Conservation (phyloP, 2,888 invertebrate species). For the Tachina lurida region DNA sequence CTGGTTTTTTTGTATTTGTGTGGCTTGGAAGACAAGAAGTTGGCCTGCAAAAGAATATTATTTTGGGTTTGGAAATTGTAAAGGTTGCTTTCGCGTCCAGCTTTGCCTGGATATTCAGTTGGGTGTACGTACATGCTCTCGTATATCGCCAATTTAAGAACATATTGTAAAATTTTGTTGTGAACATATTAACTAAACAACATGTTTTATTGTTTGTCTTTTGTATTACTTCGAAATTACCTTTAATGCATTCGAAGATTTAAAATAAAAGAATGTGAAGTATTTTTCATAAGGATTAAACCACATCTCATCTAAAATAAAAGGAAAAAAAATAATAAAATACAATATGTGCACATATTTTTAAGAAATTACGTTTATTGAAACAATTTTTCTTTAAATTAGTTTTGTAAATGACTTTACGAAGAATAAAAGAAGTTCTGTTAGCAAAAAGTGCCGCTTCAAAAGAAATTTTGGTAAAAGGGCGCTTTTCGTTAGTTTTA, state of each 20-base stretch:
- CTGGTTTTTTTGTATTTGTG: slow-evolving; percentile 45
- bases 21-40: slow-evolving; percentile 46
- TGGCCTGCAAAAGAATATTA: slow-evolving; percentile 36
- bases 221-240: slow-evolving; percentile 23
- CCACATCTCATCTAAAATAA: neutral
- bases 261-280: slow-evolving; percentile 20
- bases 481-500: too few species aligned
- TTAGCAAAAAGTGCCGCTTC: too few species aligned
- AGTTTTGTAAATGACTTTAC: too few species aligned
- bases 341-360: neutral
- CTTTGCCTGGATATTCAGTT: slow-evolving; percentile 31
- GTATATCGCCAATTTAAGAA: slow-evolving; percentile 32
- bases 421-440: too few species aligned
- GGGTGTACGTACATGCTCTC: neutral
- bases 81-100: neutral
- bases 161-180: slow-evolving; percentile 62
- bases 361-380: neutral
- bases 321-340: neutral
- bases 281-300: slow-evolving; percentile 27
- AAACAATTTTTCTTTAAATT: neutral
- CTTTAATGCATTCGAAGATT: slow-evolving; percentile 42
- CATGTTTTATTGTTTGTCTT: slow-evolving; percentile 56
- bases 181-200: slow-evolving; percentile 67
- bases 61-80: slow-evolving; percentile 43
- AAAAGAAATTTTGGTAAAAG: too few species aligned